Evolutionary conservation across 2,797 vertebrate species (phyloP).

Genomic region (Otus scops): DNA sequence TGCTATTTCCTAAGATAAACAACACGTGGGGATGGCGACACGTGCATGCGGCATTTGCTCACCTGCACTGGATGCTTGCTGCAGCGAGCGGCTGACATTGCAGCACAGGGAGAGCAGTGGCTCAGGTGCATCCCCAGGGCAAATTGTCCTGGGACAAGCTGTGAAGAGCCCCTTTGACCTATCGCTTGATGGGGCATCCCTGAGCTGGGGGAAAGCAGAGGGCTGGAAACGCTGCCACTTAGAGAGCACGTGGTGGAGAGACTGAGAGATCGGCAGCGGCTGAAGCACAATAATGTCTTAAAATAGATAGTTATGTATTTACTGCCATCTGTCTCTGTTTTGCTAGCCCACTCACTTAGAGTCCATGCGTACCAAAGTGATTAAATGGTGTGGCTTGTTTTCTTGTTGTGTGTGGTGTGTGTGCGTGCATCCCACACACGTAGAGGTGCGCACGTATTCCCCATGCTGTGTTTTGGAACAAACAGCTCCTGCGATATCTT

Average conservation of each 20-base stretch:
- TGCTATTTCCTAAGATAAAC: background rate
- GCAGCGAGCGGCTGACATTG: rapidly evolving
- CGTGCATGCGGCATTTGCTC: rapidly evolving
- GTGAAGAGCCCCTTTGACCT: background rate
- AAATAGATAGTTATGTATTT: background rate
- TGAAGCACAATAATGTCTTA: background rate
- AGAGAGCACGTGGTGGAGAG: background rate
- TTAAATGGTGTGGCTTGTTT: background rate
- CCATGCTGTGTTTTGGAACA: rapidly evolving
- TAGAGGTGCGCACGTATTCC: background rate
- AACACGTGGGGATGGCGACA: background rate
- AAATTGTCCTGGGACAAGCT: rapidly evolving
- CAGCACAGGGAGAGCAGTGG: rapidly evolving
- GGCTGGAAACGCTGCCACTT: background rate
- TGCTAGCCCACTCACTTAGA: background rate
- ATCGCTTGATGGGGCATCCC: background rate
- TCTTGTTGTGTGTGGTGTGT: background rate
- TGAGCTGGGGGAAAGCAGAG: background rate
- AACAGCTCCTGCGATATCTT: background rate
- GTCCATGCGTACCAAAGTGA: rapidly evolving
- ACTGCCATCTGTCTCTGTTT: background rate
- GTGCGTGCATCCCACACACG: rapidly evolving
- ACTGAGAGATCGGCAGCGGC: background rate
- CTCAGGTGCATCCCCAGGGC: rapidly evolving
- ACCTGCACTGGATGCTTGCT: background rate